phyloP scores from a whole-genome alignment of 2,888 invertebrate genomes.

The Macropis europaea region DNA sequence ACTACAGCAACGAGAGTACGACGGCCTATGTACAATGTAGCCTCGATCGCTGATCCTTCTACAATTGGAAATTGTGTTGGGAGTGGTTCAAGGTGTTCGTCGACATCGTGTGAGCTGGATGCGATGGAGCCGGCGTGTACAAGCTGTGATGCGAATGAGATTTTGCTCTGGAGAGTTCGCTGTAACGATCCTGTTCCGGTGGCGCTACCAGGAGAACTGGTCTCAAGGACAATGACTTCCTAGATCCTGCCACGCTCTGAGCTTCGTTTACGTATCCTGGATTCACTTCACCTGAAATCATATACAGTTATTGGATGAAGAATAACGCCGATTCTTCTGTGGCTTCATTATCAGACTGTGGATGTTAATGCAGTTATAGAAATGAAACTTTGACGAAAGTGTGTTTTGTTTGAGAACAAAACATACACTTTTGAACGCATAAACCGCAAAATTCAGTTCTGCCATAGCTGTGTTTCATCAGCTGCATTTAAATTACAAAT shows the following conservation, averaged over 20 bases:
- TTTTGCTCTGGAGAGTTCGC: slow-evolving; percentile 77
- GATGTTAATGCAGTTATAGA: no score
- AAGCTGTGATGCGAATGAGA: slow-evolving; percentile 78
- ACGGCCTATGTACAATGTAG: slow-evolving; percentile 22
- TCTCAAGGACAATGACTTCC: slow-evolving; percentile 92
- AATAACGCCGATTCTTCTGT: no score
- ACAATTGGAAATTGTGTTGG: slow-evolving; percentile 77
- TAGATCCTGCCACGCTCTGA: slow-evolving; percentile 90
- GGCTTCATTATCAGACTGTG: no score
- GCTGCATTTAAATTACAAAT: no score
- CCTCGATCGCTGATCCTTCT: slow-evolving; percentile 19
- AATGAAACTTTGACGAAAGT: no score
- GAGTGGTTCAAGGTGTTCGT: slow-evolving; percentile 77
- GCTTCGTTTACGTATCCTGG: slow-evolving; percentile 93
- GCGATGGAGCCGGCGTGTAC: slow-evolving; percentile 75
- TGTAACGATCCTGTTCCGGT: slow-evolving; percentile 80
- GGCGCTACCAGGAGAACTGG: slow-evolving; percentile 92
- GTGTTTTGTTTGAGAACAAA: no score
- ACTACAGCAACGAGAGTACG: background rate
- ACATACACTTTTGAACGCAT: no score
- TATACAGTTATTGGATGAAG: no score
- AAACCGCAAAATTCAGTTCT: no score
- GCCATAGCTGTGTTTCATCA: no score
- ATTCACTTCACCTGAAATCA: slow-evolving; percentile 92
- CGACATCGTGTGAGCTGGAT: slow-evolving; percentile 76